phyloP scores from a whole-genome alignment of 1,140 invertebrate species.

The Arion vulgaris region DNA sequence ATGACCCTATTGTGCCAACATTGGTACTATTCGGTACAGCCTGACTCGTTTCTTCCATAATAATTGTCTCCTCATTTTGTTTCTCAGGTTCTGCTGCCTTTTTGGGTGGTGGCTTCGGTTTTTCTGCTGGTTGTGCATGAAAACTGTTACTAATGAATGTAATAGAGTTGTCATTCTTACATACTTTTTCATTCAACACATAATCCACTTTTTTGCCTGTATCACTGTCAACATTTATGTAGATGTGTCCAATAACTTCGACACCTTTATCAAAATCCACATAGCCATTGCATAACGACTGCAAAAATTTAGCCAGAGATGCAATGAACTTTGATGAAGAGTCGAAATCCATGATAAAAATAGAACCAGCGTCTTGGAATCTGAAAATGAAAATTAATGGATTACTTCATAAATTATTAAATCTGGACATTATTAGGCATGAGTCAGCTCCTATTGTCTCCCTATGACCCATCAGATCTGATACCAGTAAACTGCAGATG shows the following conservation, averaged over 20 bases:
- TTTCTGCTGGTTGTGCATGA: slow-evolving; percentile 44
- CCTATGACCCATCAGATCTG: too few species aligned
- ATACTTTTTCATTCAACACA: slow-evolving; percentile 50
- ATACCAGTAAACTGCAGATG: too few species aligned
- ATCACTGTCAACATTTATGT: slow-evolving; percentile 42
- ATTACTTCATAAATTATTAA: too few species aligned
- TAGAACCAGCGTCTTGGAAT: background rate
- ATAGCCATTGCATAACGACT: slow-evolving; percentile 46
- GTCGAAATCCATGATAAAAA: slow-evolving; percentile 40
- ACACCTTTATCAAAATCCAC: slow-evolving; percentile 45
- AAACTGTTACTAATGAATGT: slow-evolving; percentile 49
- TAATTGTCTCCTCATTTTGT: slow-evolving; percentile 40
- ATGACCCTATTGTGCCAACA: slow-evolving; percentile 32
- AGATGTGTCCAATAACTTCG: slow-evolving; percentile 47
- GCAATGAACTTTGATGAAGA: slow-evolving; percentile 46
- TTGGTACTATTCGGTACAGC: slow-evolving; percentile 38
- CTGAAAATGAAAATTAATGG: slow-evolving; percentile 8
- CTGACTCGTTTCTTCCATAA: slow-evolving; percentile 32
- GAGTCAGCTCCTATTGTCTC: too few species aligned
- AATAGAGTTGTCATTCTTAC: slow-evolving; percentile 45
- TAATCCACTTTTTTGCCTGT: slow-evolving; percentile 46
- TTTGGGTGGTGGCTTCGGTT: slow-evolving; percentile 36
- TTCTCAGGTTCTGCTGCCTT: slow-evolving; percentile 30
- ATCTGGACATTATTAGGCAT: too few species aligned
- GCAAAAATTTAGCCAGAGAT: slow-evolving; percentile 44